Conservation (phyloP, 2,888 invertebrate genomes). For the Punctoribates punctum region DNA sequence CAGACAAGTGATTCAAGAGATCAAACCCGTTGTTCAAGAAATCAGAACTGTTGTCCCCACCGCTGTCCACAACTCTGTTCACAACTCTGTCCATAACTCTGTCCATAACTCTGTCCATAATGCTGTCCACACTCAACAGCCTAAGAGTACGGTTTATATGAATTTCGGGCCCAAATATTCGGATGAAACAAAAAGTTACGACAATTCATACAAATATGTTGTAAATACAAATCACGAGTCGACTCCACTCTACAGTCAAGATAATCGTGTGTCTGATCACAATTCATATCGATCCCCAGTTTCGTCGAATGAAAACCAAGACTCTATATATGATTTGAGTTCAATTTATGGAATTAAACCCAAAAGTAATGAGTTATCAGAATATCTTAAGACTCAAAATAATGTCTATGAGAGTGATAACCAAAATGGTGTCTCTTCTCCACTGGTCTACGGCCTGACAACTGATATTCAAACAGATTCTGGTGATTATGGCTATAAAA, state of each 20-base stretch:
- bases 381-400: background rate
- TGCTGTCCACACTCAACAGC: background rate
- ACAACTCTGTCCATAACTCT: background rate
- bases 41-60: constrained; percentile 17
- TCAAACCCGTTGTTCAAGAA: constrained; percentile 12
- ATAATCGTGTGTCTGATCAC: background rate
- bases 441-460: background rate
- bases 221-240: background rate
- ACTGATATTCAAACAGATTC: background rate
- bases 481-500: background rate
- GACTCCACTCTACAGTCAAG: background rate
- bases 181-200: background rate
- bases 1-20: constrained; percentile 30
- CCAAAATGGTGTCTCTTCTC: background rate
- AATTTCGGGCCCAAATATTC: background rate
- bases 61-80: background rate
- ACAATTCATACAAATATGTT: background rate
- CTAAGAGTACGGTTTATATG: background rate
- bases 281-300: background rate
- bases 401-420: background rate
- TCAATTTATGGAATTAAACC: background rate
- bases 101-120: background rate
- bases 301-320: background rate
- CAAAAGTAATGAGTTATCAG: background rate
- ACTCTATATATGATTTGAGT: background rate